A percentile compares a stretch with the other conserved stretches of the same genome.
Conservation (phyloP, 2,888 invertebrate genomes). For the Heliconius aoede region DNA sequence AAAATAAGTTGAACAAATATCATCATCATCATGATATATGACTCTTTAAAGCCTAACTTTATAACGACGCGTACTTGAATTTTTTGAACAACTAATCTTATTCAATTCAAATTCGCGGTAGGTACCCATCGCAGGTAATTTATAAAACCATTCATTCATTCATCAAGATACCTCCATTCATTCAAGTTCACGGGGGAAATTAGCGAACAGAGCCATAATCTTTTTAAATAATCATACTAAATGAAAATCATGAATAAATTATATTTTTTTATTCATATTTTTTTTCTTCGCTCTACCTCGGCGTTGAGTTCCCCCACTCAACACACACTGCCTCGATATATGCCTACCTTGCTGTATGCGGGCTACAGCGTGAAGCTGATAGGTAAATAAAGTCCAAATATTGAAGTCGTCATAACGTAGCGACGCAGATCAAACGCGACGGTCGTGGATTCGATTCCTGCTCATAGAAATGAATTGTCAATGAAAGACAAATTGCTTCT, state of each 20-base stretch:
- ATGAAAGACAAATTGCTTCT: not conserved
- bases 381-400: not conserved
- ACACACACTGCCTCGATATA: too few relatives aligned
- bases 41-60: not conserved
- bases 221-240: slow-evolving; percentile 11
- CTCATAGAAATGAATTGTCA: too few relatives aligned
- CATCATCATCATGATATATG: not conserved
- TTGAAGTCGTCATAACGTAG: not conserved
- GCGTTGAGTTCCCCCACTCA: too few relatives aligned
- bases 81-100: too few relatives aligned
- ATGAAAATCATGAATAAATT: not conserved
- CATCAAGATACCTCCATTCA: too few relatives aligned
- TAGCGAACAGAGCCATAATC: slow-evolving; percentile 15
- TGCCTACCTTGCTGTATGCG: too few relatives aligned
- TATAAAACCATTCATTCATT: not conserved
- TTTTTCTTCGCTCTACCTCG: too few relatives aligned
- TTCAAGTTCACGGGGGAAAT: slow-evolving; percentile 15
- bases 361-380: too few relatives aligned
- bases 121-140: not conserved
- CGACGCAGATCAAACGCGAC: not conserved
- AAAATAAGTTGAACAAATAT: too few relatives aligned
- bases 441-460: not conserved
- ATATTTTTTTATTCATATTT: too few relatives aligned
- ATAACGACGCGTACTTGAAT: too few relatives aligned
- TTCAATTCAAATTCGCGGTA: not conserved